Conservation (phyloP, 2,797 vertebrate species). For the Anguilla megastoma region DNA sequence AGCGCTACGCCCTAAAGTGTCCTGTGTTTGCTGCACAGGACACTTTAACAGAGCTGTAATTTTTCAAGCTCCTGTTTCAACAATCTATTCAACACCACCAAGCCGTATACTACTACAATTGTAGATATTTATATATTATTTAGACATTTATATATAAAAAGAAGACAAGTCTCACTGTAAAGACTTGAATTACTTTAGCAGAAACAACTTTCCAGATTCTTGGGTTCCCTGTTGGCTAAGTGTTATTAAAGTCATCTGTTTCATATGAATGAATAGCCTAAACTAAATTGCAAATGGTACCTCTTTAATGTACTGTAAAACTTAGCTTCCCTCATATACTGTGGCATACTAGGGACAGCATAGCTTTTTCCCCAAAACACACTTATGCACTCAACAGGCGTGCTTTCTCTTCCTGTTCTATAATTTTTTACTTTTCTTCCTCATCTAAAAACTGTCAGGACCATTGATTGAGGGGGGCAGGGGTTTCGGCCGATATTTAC, state of each 20-base stretch:
- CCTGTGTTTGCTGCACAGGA: neutral
- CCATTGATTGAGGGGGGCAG: neutral
- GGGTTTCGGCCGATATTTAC: neutral
- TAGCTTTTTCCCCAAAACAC: neutral
- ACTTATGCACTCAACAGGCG: neutral
- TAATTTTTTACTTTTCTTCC: no score
- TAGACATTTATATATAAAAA: neutral
- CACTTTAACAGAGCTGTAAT: neutral
- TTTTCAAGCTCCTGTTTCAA: neutral
- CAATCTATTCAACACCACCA: neutral
- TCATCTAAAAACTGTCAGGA: neutral
- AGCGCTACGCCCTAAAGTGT: neutral
- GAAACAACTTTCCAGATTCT: neutral
- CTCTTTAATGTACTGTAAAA: constrained; percentile 1
- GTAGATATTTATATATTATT: neutral
- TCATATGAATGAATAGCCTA: neutral
- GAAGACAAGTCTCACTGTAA: neutral
- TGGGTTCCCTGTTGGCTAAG: neutral
- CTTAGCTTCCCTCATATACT: neutral
- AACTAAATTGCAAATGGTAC: neutral
- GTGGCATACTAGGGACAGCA: neutral
- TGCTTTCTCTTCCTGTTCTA: neutral
- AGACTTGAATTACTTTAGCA: neutral
- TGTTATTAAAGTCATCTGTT: neutral
- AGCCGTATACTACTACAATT: neutral